Evolutionary conservation across 2,797 vertebrate genomes (phyloP).

Genomic region (Hoplostethus mediterraneus): DNA sequence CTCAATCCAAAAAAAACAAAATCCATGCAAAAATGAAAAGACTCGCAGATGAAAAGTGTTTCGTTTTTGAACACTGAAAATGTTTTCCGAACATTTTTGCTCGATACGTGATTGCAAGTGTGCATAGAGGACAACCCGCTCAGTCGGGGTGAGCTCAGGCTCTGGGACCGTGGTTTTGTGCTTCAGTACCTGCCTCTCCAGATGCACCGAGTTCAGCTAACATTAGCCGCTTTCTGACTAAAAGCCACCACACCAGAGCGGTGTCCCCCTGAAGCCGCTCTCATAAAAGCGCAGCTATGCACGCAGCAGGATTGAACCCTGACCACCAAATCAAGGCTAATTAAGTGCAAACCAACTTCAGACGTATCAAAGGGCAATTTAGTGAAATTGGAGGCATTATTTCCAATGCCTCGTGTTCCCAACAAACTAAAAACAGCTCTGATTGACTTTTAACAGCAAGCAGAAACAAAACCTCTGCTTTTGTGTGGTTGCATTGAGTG

Average conservation of each 20-base stretch:
- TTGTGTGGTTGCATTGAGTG: constrained; percentile 70
- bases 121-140: constrained; percentile 10
- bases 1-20: constrained; percentile 32
- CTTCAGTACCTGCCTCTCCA: constrained; percentile 40
- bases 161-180: constrained; percentile 35
- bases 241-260: constrained; percentile 29
- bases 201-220: constrained; percentile 4
- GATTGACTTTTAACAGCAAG: constrained; percentile 66
- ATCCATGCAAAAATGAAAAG: constrained; percentile 13
- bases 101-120: constrained; percentile 11
- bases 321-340: constrained; percentile 70
- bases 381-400: constrained; percentile 67
- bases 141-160: constrained; percentile 26
- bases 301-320: constrained; percentile 50
- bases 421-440: constrained; percentile 67
- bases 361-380: constrained; percentile 69
- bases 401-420: constrained; percentile 58
- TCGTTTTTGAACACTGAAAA: constrained; percentile 16
- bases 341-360: constrained; percentile 64
- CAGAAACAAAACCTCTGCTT: constrained; percentile 62
- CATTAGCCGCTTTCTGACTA: constrained; percentile 19
- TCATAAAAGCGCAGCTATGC: constrained; percentile 57
- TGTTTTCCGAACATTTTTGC: constrained; percentile 26
- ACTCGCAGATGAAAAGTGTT: constrained; percentile 24
- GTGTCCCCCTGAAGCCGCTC: constrained; percentile 26